phyloP scores from a whole-genome alignment of 2,888 invertebrate species.

The Oasisia sp. region DNA sequence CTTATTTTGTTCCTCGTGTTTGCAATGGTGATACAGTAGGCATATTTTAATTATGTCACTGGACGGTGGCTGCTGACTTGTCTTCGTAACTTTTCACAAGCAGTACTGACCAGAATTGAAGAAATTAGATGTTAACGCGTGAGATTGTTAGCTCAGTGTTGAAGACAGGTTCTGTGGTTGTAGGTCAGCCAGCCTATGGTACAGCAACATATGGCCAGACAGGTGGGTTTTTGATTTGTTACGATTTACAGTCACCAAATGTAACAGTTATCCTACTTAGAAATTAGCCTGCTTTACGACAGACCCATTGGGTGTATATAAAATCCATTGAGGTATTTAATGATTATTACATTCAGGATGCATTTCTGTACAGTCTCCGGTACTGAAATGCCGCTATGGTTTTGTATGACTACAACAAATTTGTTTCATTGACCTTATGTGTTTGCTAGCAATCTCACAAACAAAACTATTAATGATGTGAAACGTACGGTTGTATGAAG shows the following conservation, averaged over 20 bases:
- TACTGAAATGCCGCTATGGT: too few species aligned
- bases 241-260: not conserved
- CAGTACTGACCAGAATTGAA: not conserved
- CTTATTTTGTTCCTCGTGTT: not conserved
- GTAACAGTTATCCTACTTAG: not conserved
- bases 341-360: too few species aligned
- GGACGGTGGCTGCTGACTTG: not conserved
- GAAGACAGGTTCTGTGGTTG: not conserved
- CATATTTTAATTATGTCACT: not conserved
- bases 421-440: too few species aligned
- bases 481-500: too few species aligned
- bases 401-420: too few species aligned
- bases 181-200: slow-evolving; percentile 5
- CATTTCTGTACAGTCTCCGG: too few species aligned
- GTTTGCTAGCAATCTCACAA: too few species aligned
- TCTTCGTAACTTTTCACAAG: not conserved
- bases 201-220: not conserved
- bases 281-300: not conserved
- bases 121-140: not conserved
- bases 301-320: too few species aligned
- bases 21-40: not conserved
- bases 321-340: too few species aligned
- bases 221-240: not conserved
- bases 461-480: too few species aligned
- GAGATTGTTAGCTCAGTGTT: not conserved